Evolutionary conservation across 2,797 vertebrate genomes (phyloP).

Genomic region (Tolypeutes matacus): DNA sequence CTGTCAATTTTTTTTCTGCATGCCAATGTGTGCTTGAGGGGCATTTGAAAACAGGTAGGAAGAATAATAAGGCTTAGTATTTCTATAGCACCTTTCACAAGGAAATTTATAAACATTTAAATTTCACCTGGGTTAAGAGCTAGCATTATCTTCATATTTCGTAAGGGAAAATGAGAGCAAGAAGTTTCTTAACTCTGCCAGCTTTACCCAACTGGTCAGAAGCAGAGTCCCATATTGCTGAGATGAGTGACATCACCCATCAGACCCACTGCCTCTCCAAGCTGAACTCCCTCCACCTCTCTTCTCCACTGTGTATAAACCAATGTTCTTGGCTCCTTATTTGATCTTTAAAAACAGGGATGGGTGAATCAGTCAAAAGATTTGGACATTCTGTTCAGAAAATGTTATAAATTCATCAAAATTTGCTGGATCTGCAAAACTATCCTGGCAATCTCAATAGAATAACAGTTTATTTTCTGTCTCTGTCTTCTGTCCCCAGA

Average conservation of each 20-base stretch:
- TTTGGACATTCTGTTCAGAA: constrained; percentile 78
- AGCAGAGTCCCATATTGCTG: not conserved
- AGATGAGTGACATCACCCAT: not conserved
- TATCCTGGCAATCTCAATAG: constrained; percentile 57
- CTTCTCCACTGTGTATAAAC: not conserved
- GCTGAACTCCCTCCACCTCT: not conserved
- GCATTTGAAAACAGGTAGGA: not conserved
- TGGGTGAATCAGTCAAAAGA: constrained; percentile 74
- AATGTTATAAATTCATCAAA: constrained; percentile 75
- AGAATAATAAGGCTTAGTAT: not conserved
- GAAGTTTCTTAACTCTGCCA: not conserved
- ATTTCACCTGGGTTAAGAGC: constrained; percentile 28
- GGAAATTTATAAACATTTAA: not conserved
- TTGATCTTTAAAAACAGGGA: constrained; percentile 65
- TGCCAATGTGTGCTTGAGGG: not conserved
- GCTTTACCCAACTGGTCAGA: not conserved
- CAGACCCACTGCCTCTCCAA: not conserved
- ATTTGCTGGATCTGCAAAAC: constrained; percentile 72
- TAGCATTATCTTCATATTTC: constrained; percentile 22
- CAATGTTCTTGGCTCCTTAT: constrained; percentile 71
- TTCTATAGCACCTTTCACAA: not conserved
- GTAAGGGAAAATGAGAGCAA: not conserved
- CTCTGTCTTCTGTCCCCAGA: constrained; percentile 67
- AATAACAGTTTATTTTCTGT: not conserved
- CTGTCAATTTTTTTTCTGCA: not conserved